These are phyloP conservation scores for Abramis brama DNA, from an alignment of 2,113 vertebrate species.

Conservation along the genomic window DNA sequence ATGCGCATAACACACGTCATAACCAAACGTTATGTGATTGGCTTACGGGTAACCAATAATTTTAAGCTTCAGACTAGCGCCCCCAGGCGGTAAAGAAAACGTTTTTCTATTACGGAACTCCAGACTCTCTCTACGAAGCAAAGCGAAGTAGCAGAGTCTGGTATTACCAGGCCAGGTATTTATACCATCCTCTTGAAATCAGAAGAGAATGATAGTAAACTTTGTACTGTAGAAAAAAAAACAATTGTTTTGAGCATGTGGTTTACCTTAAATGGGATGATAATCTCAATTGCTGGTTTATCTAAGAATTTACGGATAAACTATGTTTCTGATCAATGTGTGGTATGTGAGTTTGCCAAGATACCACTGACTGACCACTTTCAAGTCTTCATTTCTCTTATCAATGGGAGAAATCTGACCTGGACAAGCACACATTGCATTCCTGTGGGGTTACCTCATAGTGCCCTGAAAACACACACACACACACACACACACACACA, in stretches of 20 bases:
- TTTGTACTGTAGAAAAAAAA: neutral
- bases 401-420: slow-evolving; percentile 50
- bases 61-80: too few relatives aligned
- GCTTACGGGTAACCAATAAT: too few relatives aligned
- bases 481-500: slow-evolving; percentile 10
- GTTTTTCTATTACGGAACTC: too few relatives aligned
- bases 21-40: too few relatives aligned
- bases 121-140: too few relatives aligned
- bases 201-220: neutral
- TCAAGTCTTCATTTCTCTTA: slow-evolving; percentile 29
- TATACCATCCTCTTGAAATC: neutral
- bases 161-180: too few relatives aligned
- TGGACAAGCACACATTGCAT: slow-evolving; percentile 49
- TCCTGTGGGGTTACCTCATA: slow-evolving; percentile 48
- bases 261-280: neutral
- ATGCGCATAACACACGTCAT: too few relatives aligned
- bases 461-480: slow-evolving; percentile 32
- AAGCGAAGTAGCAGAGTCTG: too few relatives aligned
- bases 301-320: neutral
- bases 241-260: neutral
- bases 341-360: slow-evolving; percentile 6
- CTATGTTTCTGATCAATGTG: neutral
- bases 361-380: slow-evolving; percentile 42
- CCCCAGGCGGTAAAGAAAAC: too few relatives aligned
- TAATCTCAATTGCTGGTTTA: slow-evolving; percentile 9